Evolutionary conservation across 2,113 vertebrate species (phyloP).

Genomic region (Spizaetus ornatus): DNA sequence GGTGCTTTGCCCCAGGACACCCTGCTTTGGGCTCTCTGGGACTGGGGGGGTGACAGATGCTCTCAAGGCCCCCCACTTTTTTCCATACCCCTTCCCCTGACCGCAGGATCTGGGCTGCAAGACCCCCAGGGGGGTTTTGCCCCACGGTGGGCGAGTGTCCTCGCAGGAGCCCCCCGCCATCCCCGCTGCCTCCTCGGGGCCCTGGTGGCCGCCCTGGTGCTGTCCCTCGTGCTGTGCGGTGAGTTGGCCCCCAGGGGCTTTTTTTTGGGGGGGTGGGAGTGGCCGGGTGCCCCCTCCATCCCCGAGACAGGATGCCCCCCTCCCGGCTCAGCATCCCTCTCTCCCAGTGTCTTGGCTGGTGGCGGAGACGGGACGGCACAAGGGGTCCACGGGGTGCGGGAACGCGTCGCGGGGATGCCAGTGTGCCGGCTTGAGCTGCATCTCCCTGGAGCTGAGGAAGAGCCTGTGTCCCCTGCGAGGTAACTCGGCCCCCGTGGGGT

Average conservation of each 20-base stretch:
- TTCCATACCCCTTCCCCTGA: background rate
- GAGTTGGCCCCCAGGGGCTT: background rate
- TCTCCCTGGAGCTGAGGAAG: no score
- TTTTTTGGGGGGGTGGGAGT: background rate
- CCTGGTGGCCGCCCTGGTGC: background rate
- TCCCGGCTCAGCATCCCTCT: no score
- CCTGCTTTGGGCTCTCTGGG: background rate
- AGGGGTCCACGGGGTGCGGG: no score
- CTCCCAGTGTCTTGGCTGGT: no score
- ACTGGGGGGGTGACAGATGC: background rate
- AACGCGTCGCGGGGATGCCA: no score
- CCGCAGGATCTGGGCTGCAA: background rate
- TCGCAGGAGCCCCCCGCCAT: background rate
- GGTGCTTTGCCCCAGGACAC: background rate
- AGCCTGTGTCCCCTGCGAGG: no score
- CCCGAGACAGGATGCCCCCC: no score
- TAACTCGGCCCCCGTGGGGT: no score
- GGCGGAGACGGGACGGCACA: no score
- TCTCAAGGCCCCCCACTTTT: background rate
- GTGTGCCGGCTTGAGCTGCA: no score
- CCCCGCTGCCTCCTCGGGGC: background rate
- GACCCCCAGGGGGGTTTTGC: background rate
- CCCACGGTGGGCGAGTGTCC: background rate
- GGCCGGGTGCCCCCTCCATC: background rate
- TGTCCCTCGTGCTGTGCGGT: background rate